Conservation (phyloP, 2,797 vertebrate genomes). For the Pampus argenteus region DNA sequence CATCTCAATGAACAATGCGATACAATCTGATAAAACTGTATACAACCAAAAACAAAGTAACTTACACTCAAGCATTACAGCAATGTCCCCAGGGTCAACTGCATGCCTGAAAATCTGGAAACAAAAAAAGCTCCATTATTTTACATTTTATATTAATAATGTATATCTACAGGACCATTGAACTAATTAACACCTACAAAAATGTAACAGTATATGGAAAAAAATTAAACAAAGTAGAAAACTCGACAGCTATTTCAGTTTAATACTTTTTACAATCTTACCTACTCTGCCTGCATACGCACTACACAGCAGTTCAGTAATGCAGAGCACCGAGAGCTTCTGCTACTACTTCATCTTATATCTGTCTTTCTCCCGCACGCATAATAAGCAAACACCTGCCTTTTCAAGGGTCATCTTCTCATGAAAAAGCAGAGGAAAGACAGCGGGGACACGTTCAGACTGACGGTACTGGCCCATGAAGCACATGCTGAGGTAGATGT, state of each 20-base stretch:
- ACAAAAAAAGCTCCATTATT: slow-evolving; percentile 14
- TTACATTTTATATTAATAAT: not conserved
- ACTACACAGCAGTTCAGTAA: too few species aligned
- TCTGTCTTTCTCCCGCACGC: not conserved
- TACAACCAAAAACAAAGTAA: slow-evolving; percentile 1
- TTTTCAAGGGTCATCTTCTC: slow-evolving; percentile 89
- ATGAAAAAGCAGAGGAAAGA: slow-evolving; percentile 85
- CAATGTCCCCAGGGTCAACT: slow-evolving; percentile 84
- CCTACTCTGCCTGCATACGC: too few species aligned
- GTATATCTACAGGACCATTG: not conserved
- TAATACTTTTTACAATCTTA: too few species aligned
- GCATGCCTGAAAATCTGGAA: slow-evolving; percentile 84
- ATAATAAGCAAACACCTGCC: slow-evolving; percentile 60
- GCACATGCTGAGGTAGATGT: slow-evolving; percentile 83
- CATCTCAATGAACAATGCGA: not conserved
- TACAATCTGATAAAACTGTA: not conserved
- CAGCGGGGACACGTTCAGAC: slow-evolving; percentile 77
- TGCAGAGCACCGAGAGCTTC: too few species aligned
- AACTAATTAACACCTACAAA: not conserved
- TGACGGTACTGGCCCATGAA: slow-evolving; percentile 83
- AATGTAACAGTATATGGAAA: not conserved
- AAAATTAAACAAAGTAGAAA: too few species aligned
- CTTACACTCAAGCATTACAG: slow-evolving; percentile 85
- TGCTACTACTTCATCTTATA: not conserved
- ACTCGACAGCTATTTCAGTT: too few species aligned